phyloP scores from a whole-genome alignment of 1,140 invertebrate genomes.

The Odontomachus brunneus region DNA sequence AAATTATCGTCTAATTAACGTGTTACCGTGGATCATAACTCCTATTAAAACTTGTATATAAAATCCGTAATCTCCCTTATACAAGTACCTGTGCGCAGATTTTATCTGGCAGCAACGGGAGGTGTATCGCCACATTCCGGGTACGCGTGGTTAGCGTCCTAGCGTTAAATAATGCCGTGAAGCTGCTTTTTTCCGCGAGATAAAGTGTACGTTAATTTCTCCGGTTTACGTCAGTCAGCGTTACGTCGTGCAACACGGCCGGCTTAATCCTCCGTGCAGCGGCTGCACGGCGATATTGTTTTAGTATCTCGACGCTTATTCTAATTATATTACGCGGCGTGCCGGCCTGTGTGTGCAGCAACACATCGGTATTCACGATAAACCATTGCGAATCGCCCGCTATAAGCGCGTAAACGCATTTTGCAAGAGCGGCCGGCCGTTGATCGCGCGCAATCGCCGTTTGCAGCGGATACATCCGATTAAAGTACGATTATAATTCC shows the following conservation, averaged over 20 bases:
- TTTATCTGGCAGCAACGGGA: no score
- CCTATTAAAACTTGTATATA: no score
- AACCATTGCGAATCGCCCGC: conserved; percentile 41
- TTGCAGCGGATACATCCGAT: conserved; percentile 53
- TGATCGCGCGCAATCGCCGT: conserved; percentile 60
- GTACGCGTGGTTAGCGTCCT: no score
- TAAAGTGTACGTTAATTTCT: neutral
- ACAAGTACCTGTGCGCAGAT: no score
- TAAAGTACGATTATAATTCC: conserved; percentile 76
- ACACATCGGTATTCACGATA: conserved; percentile 40
- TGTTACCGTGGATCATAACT: no score
- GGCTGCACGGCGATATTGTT: conserved; percentile 22
- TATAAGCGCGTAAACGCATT: conserved; percentile 31
- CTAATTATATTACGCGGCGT: conserved; percentile 46
- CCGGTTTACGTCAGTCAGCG: neutral
- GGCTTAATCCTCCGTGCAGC: conserved; percentile 9
- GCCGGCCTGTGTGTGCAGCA: no score
- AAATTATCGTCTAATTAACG: no score
- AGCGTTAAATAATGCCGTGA: neutral
- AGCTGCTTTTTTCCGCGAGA: neutral
- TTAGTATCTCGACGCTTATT: conserved; percentile 43
- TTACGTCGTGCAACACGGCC: neutral
- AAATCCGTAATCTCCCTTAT: no score
- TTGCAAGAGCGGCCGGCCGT: conserved; percentile 28
- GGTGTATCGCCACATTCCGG: no score